Evolutionary conservation across 2,113 vertebrate species (phyloP).

Genomic region (Anser cygnoides): DNA sequence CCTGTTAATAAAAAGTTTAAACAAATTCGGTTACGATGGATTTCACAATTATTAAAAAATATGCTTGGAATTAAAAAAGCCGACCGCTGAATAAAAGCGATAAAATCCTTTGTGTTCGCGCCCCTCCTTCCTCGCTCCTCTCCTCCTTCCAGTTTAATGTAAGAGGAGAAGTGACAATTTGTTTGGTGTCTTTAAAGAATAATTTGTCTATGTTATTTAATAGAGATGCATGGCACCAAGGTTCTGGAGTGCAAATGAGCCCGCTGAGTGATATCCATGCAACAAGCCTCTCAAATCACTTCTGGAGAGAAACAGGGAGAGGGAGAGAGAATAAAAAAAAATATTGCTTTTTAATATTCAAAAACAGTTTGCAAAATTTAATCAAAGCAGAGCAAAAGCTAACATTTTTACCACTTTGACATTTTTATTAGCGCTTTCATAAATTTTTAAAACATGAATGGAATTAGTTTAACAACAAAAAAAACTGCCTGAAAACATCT

Average conservation of each 20-base stretch:
- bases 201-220: slow-evolving; percentile 87
- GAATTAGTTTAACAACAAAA: slow-evolving; percentile 86
- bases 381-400: slow-evolving; percentile 88
- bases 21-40: slow-evolving; percentile 53
- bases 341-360: slow-evolving; percentile 89
- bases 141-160: slow-evolving; percentile 76
- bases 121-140: slow-evolving; percentile 46
- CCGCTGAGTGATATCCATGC: slow-evolving; percentile 79
- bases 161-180: slow-evolving; percentile 85
- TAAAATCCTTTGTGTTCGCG: slow-evolving; percentile 70
- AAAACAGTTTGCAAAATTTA: slow-evolving; percentile 89
- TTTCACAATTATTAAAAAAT: slow-evolving; percentile 75
- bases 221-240: slow-evolving; percentile 85
- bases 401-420: slow-evolving; percentile 89
- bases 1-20: slow-evolving; percentile 73
- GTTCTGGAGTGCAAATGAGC: slow-evolving; percentile 84
- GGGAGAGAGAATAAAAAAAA: slow-evolving; percentile 81
- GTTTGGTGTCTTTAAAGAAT: slow-evolving; percentile 87
- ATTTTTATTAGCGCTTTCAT: slow-evolving; percentile 88
- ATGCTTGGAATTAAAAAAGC: slow-evolving; percentile 62
- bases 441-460: slow-evolving; percentile 88
- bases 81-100: slow-evolving; percentile 62
- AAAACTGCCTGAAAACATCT: slow-evolving; percentile 86
- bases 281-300: slow-evolving; percentile 78
- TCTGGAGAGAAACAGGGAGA: slow-evolving; percentile 71